These are phyloP conservation scores for Agonopterix subpropinquella DNA, from an alignment of 2,888 invertebrate species.

Conservation along the genomic window DNA sequence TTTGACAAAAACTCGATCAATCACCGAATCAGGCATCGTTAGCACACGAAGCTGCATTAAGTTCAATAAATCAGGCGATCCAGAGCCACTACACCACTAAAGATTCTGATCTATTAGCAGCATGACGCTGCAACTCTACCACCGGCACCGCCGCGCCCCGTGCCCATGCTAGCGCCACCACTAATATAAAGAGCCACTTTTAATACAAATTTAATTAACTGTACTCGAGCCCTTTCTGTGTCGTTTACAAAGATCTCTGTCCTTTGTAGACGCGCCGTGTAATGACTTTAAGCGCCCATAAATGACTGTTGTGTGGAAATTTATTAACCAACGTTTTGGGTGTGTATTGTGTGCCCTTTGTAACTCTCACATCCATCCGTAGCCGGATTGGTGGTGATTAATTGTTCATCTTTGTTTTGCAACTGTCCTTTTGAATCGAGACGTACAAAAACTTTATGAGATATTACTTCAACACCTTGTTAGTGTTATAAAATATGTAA, in stretches of 20 bases:
- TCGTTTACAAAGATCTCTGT: conserved; percentile 57
- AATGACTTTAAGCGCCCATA: conserved; percentile 68
- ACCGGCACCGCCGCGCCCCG: conserved; percentile 18
- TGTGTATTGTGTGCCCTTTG: conserved; percentile 47
- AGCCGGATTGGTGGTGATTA: conserved; percentile 40
- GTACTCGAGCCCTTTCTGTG: conserved; percentile 52
- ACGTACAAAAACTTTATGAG: conserved; percentile 25
- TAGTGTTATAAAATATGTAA: conserved; percentile 12
- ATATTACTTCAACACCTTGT: conserved; percentile 25
- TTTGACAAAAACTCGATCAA: conserved; percentile 60
- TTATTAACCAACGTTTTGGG: conserved; percentile 56
- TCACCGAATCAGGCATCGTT: conserved; percentile 68
- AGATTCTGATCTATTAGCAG: conserved; percentile 71
- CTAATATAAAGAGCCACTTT: conserved; percentile 59
- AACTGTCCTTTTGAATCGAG: conserved; percentile 22
- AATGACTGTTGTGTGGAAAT: conserved; percentile 64
- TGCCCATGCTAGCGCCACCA: conserved; percentile 46
- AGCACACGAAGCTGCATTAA: conserved; percentile 60
- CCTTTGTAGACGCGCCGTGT: conserved; percentile 60
- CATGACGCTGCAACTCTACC: conserved; percentile 50
- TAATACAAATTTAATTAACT: conserved; percentile 75
- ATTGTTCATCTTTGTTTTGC: conserved; percentile 39
- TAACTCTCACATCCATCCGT: conserved; percentile 38
- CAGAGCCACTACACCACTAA: conserved; percentile 51
- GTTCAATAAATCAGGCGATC: conserved; percentile 59